Conservation (phyloP, 1,140 invertebrate species). For the Brachystomella parvula region DNA sequence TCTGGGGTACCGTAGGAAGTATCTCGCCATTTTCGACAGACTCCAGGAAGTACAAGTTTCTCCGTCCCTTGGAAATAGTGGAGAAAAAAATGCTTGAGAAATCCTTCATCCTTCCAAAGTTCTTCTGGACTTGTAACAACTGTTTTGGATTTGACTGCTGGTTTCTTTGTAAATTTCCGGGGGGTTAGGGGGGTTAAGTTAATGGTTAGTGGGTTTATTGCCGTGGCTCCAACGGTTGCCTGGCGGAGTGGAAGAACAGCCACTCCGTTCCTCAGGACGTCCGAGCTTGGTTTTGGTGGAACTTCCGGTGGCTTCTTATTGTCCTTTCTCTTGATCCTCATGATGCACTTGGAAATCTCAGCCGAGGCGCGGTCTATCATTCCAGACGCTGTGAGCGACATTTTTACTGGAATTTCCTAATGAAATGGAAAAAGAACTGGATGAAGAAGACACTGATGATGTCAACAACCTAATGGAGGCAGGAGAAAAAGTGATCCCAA, state of each 20-base stretch:
- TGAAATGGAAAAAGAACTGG: constrained; percentile 14
- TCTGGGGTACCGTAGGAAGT: constrained; percentile 21
- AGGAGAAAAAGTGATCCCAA: not conserved
- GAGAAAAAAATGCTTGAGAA: constrained; percentile 33
- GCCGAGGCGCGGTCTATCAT: constrained; percentile 37
- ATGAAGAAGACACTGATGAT: no score
- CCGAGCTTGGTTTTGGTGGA: constrained; percentile 30
- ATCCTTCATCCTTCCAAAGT: constrained; percentile 31
- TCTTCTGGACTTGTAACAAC: constrained; percentile 11
- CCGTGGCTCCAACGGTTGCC: constrained; percentile 7
- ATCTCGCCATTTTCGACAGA: constrained; percentile 32
- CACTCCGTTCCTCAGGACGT: constrained; percentile 13
- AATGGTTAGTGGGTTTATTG: not conserved
- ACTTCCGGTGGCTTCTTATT: constrained; percentile 34
- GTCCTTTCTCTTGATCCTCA: constrained; percentile 36
- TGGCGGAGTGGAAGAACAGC: constrained; percentile 26
- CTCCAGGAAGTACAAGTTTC: constrained; percentile 32
- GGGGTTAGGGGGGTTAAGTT: constrained; percentile 24
- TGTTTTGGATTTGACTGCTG: constrained; percentile 1
- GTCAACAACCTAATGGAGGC: no score
- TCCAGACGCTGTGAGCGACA: constrained; percentile 28
- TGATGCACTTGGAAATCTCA: constrained; percentile 37
- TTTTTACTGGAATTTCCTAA: not conserved
- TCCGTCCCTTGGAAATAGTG: constrained; percentile 33
- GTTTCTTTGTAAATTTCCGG: constrained; percentile 24